Evolutionary conservation across 2,113 vertebrate species (phyloP).

Genomic region (Eclectus roratus): DNA sequence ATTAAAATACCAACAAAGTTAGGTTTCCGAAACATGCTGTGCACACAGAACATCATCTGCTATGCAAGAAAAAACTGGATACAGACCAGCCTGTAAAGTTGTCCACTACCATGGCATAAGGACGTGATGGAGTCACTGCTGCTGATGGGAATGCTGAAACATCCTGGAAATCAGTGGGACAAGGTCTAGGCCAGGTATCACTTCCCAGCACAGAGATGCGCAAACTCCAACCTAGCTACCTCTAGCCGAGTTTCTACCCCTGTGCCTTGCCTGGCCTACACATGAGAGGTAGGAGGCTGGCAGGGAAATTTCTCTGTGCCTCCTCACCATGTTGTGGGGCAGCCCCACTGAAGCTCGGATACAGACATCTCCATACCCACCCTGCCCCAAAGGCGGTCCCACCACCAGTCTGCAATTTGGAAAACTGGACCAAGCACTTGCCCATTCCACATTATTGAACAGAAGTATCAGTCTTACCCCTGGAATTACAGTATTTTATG

Average conservation of each 20-base stretch:
- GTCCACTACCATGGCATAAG: neutral
- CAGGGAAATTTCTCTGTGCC: neutral
- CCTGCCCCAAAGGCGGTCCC: neutral
- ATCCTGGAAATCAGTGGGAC: neutral
- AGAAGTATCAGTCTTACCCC: neutral
- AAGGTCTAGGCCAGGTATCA: no score
- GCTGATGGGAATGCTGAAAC: fast-evolving
- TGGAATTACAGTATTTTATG: neutral
- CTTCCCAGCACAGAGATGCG: neutral
- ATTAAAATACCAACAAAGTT: neutral
- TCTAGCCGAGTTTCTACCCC: neutral
- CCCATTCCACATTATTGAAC: neutral
- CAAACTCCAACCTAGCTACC: neutral
- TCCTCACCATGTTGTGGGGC: fast-evolving
- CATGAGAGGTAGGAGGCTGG: neutral
- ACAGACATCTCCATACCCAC: neutral
- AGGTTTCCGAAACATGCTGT: neutral
- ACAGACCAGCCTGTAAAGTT: neutral
- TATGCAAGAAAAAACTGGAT: fast-evolving
- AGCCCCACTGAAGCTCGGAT: neutral
- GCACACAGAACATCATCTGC: neutral
- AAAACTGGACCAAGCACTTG: neutral
- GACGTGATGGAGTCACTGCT: neutral
- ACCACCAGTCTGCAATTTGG: neutral
- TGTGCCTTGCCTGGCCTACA: neutral